A percentile compares a stretch with the other conserved stretches of the same genome.
Evolutionary conservation across 2,888 invertebrate species (phyloP).

Genomic region (Malacosoma neustria): DNA sequence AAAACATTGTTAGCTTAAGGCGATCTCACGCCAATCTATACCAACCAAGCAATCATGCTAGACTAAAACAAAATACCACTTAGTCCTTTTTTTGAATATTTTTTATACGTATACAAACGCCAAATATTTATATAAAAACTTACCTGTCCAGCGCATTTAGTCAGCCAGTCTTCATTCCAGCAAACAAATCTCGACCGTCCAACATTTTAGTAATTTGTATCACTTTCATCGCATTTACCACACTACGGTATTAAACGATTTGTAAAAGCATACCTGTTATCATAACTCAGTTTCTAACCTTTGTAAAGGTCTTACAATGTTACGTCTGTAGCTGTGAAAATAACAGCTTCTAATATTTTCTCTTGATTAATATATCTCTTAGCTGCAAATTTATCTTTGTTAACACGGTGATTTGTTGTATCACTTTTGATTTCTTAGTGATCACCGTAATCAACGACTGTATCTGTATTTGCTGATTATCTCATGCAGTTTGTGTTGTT

Average conservation of each 20-base stretch:
- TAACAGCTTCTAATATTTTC: background rate
- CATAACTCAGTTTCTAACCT: conserved; percentile 32
- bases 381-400: background rate
- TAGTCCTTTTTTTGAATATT: too few relatives aligned
- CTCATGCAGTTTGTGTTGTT: background rate
- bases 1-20: too few relatives aligned
- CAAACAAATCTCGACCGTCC: background rate
- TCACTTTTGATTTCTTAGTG: background rate
- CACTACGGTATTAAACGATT: background rate
- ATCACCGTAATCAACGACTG: background rate
- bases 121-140: too few relatives aligned
- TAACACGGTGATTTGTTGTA: background rate
- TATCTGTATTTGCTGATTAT: background rate
- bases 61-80: too few relatives aligned
- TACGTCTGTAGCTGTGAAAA: conserved; percentile 10
- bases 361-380: background rate
- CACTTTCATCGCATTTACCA: background rate
- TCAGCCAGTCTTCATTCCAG: background rate
- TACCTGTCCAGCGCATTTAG: background rate
- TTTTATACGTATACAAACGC: too few relatives aligned
- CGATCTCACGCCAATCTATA: too few relatives aligned
- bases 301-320: conserved; percentile 33
- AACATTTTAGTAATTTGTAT: background rate
- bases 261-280: conserved; percentile 14
- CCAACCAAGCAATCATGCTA: too few relatives aligned